phyloP scores from a whole-genome alignment of 1,140 invertebrate genomes.

The Listronotus bonariensis region DNA sequence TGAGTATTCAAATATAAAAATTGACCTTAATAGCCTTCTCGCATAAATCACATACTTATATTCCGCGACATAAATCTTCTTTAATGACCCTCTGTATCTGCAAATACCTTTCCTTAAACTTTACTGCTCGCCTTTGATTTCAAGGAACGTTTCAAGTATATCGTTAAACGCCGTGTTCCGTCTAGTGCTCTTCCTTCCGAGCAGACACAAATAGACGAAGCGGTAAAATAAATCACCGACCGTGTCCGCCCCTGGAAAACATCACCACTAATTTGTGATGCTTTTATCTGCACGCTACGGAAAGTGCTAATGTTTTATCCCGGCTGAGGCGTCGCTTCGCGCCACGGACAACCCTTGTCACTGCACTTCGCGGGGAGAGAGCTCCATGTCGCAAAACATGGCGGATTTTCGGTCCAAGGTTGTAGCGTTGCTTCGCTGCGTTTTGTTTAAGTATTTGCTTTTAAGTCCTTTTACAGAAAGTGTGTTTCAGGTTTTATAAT shows the following conservation, averaged over 20 bases:
- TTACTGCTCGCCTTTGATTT: slow-evolving; percentile 31
- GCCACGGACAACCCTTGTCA: slow-evolving; percentile 43
- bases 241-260: slow-evolving; percentile 37
- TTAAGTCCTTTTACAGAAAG: too few species aligned
- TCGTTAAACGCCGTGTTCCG: slow-evolving; percentile 29
- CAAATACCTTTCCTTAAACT: slow-evolving; percentile 24
- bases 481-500: too few species aligned
- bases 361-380: slow-evolving; percentile 27
- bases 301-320: slow-evolving; percentile 51
- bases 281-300: slow-evolving; percentile 48
- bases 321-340: slow-evolving; percentile 39
- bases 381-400: slow-evolving; percentile 7
- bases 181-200: slow-evolving; percentile 24
- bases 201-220: slow-evolving; percentile 24
- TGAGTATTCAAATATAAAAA: neutral
- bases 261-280: slow-evolving; percentile 50
- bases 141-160: slow-evolving; percentile 12
- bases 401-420: neutral
- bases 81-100: slow-evolving; percentile 26
- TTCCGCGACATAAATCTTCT: slow-evolving; percentile 22
- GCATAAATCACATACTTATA: slow-evolving; percentile 10
- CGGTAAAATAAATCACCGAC: slow-evolving; percentile 30
- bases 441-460: too few species aligned
- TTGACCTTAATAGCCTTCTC: neutral
- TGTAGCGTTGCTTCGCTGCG: too few species aligned